phyloP scores from a whole-genome alignment of 2,797 vertebrate species.

The Channa striata region DNA sequence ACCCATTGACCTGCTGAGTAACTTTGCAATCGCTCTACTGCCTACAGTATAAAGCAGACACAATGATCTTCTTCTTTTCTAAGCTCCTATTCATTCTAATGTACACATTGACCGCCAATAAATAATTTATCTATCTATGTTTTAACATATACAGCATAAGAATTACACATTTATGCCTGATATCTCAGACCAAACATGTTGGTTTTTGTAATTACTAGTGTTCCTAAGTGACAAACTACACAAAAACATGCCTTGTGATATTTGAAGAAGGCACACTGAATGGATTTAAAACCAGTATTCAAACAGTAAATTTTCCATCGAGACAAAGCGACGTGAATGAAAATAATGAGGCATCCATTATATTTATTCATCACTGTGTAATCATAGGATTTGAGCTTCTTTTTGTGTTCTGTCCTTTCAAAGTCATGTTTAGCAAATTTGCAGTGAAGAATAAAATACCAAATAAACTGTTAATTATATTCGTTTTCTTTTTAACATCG shows the following conservation, averaged over 20 bases:
- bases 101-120: too few species aligned
- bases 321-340: slow-evolving; percentile 8
- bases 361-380: slow-evolving; percentile 22
- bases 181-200: too few species aligned
- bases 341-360: slow-evolving; percentile 12
- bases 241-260: neutral
- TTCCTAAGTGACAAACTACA: too few species aligned
- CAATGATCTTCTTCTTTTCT: too few species aligned
- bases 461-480: slow-evolving; percentile 17
- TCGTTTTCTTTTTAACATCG: slow-evolving; percentile 8
- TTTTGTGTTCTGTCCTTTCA: slow-evolving; percentile 3
- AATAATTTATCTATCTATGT: too few species aligned
- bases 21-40: too few species aligned
- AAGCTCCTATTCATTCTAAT: too few species aligned
- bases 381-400: slow-evolving; percentile 17
- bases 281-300: slow-evolving; percentile 14
- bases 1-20: too few species aligned
- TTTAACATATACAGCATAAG: too few species aligned
- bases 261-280: neutral
- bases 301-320: neutral
- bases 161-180: too few species aligned
- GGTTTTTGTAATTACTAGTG: too few species aligned
- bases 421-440: slow-evolving; percentile 10
- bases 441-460: neutral
- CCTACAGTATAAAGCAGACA: too few species aligned